These are phyloP conservation scores for Operophtera brumata DNA, from an alignment of 2,888 invertebrate genomes.

Conservation along the genomic window DNA sequence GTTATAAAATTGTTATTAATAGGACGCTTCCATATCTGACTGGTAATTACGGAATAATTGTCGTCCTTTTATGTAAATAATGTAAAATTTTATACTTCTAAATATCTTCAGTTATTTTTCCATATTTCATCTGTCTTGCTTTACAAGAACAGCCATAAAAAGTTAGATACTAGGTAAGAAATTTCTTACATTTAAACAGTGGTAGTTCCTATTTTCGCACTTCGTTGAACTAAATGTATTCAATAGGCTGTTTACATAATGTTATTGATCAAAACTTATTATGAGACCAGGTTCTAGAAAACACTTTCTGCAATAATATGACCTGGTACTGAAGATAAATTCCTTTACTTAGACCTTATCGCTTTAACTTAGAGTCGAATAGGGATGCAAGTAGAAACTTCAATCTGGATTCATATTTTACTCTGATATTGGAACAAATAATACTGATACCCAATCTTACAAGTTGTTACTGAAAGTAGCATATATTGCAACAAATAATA, in stretches of 20 bases:
- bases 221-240: constrained; percentile 32
- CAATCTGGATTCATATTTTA: not conserved
- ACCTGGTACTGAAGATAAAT: not conserved
- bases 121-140: constrained; percentile 36
- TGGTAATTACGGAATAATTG: constrained; percentile 39
- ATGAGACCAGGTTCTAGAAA: constrained; percentile 18
- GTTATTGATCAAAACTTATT: constrained; percentile 25
- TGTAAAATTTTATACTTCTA: constrained; percentile 54
- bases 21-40: constrained; percentile 53
- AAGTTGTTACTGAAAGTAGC: constrained; percentile 3
- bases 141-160: constrained; percentile 31
- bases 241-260: constrained; percentile 38
- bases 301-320: not conserved
- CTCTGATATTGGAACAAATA: not conserved
- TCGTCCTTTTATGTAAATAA: constrained; percentile 37
- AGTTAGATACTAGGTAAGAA: constrained; percentile 21
- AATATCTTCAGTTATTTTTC: constrained; percentile 31
- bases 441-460: constrained; percentile 5
- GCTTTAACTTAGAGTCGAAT: constrained; percentile 7
- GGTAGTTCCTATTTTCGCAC: constrained; percentile 56
- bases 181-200: constrained; percentile 34
- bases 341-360: constrained; percentile 4
- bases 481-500: not conserved
- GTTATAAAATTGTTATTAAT: constrained; percentile 39
- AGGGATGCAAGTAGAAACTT: constrained; percentile 1